phyloP scores from a whole-genome alignment of 92 coral and sea anemone genomes.

The Palythoa grandis region DNA sequence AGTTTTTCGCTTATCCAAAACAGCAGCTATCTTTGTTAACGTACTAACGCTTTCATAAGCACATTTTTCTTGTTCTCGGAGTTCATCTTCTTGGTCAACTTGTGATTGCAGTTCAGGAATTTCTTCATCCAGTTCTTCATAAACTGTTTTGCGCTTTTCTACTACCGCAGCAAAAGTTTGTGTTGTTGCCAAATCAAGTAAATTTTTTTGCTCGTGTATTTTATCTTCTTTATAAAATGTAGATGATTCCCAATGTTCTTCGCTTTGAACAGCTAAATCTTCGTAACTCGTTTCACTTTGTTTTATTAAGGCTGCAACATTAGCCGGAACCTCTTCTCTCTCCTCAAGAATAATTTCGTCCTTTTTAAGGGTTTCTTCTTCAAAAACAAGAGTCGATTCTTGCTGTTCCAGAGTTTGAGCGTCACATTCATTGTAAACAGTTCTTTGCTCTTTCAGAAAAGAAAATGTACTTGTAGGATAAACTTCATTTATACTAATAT shows the following conservation, averaged over 20 bases:
- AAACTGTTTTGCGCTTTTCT: background rate
- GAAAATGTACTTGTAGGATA: background rate
- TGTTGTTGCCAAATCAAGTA: background rate
- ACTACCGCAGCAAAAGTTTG: background rate
- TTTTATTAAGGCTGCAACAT: background rate
- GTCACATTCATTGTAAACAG: constrained; percentile 4
- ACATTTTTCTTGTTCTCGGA: no score
- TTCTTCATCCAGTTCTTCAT: background rate
- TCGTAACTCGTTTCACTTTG: background rate
- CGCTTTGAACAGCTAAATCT: background rate
- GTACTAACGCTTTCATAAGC: no score
- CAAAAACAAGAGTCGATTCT: constrained; percentile 5
- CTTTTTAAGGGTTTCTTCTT: background rate
- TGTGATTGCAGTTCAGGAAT: background rate
- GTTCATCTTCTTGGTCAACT: no score
- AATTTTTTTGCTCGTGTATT: background rate
- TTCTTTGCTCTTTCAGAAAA: constrained; percentile 1
- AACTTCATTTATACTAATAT: background rate
- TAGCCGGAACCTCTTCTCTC: background rate
- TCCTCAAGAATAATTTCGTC: background rate
- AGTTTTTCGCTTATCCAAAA: no score
- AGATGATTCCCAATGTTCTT: background rate
- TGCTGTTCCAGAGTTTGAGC: constrained; percentile 33
- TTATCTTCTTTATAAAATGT: constrained; percentile 3
- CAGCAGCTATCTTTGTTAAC: no score